Conservation (phyloP, 2,113 vertebrate genomes). For the Calyptomena viridis region DNA sequence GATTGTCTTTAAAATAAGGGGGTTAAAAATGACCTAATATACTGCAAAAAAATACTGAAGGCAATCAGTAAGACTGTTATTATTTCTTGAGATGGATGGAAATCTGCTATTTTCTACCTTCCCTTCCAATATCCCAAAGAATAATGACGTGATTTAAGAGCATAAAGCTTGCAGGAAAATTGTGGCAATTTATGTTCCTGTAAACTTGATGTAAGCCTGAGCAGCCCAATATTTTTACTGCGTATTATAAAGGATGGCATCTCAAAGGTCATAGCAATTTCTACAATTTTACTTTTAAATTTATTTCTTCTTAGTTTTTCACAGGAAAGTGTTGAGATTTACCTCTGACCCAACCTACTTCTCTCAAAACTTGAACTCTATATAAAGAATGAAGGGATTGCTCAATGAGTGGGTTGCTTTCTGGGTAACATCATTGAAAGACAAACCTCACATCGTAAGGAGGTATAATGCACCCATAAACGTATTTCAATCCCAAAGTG, state of each 20-base stretch:
- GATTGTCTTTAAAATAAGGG: conserved; percentile 20
- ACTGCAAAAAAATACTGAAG: conserved; percentile 15
- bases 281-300: conserved; percentile 16
- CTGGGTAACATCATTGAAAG: background rate
- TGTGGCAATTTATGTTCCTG: conserved; percentile 55
- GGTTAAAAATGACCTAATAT: conserved; percentile 18
- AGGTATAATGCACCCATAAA: background rate
- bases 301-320: conserved; percentile 31
- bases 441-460: background rate
- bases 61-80: conserved; percentile 17
- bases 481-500: conserved; percentile 1
- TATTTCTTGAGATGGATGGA: conserved; percentile 47
- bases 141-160: conserved; percentile 64
- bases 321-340: background rate
- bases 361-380: background rate
- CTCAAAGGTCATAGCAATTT: conserved; percentile 18
- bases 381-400: background rate
- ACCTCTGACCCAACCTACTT: background rate
- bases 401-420: background rate
- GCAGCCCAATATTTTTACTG: background rate
- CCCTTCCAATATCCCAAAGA: conserved; percentile 37
- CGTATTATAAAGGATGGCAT: conserved; percentile 6
- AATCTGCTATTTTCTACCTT: conserved; percentile 55
- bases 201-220: conserved; percentile 19
- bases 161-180: conserved; percentile 48